These are phyloP conservation scores for Chaetodon auriga DNA, from an alignment of 2,113 vertebrate species.

Conservation along the genomic window DNA sequence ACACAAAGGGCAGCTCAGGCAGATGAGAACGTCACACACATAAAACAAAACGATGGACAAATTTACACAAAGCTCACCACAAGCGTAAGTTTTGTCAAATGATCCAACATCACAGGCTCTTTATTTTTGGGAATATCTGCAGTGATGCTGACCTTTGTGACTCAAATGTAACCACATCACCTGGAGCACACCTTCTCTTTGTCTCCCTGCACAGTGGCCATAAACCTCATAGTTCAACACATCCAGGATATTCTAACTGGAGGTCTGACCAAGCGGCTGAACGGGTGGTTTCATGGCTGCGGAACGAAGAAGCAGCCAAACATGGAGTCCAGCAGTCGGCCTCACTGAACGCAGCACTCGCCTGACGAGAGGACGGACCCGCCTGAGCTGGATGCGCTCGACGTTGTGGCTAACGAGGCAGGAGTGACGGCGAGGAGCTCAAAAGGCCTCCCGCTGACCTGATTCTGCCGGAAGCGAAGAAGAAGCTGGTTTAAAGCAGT, in stretches of 20 bases:
- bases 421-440: not conserved
- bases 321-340: constrained; percentile 92
- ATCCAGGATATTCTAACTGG: constrained; percentile 97
- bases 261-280: constrained; percentile 91
- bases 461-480: not conserved
- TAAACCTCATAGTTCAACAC: constrained; percentile 97
- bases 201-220: constrained; percentile 87
- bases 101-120: too few species aligned
- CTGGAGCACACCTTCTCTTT: not conserved
- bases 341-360: constrained; percentile 85
- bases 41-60: too few species aligned
- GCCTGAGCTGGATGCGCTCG: not conserved
- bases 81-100: too few species aligned
- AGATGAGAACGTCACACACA: too few species aligned
- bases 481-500: constrained; percentile 19
- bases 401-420: constrained; percentile 7
- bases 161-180: too few species aligned
- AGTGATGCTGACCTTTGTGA: not conserved
- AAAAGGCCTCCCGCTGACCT: constrained; percentile 23
- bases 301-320: constrained; percentile 87
- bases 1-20: not conserved
- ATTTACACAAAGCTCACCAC: too few species aligned
- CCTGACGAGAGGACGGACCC: constrained; percentile 7
- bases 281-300: constrained; percentile 87
- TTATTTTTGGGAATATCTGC: too few species aligned